These are phyloP conservation scores for Gymnocheta viridis DNA, from an alignment of 2,888 invertebrate genomes.

Conservation along the genomic window DNA sequence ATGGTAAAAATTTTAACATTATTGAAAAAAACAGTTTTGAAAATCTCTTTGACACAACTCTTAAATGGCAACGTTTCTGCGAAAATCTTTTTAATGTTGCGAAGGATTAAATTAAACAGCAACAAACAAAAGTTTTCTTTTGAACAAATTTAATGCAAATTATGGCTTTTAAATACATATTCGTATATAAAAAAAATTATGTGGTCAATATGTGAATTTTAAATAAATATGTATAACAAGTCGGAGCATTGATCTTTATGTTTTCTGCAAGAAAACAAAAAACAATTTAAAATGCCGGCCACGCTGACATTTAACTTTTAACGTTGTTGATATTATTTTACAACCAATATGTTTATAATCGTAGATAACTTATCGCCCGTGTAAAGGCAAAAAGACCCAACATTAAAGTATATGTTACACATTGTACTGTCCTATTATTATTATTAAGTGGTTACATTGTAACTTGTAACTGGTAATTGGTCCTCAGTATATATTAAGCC, in stretches of 20 bases:
- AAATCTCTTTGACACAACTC: no score
- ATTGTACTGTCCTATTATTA: no score
- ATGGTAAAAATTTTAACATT: no score
- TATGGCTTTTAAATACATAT: not conserved
- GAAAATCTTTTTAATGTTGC: no score
- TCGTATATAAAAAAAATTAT: not conserved
- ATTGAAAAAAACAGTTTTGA: no score
- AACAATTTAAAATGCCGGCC: constrained; percentile 42
- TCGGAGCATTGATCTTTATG: constrained; percentile 52
- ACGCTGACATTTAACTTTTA: constrained; percentile 37
- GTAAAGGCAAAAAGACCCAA: not conserved
- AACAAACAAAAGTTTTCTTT: not conserved
- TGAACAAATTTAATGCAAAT: not conserved
- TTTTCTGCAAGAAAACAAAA: not conserved
- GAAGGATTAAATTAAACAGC: not conserved
- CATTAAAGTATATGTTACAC: not conserved
- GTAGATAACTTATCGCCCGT: not conserved
- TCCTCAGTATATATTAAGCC: no score
- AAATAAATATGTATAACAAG: constrained; percentile 1
- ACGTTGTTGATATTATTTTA: not conserved
- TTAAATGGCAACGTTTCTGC: no score
- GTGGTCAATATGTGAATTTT: constrained; percentile 9
- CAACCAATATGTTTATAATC: not conserved
- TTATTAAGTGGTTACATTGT: no score
- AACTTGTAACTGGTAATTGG: no score